Evolutionary conservation across 2,113 vertebrate genomes (phyloP), one percentile per base, ranked within the genome.

Genomic region (Chaetodon auriga): DNA sequence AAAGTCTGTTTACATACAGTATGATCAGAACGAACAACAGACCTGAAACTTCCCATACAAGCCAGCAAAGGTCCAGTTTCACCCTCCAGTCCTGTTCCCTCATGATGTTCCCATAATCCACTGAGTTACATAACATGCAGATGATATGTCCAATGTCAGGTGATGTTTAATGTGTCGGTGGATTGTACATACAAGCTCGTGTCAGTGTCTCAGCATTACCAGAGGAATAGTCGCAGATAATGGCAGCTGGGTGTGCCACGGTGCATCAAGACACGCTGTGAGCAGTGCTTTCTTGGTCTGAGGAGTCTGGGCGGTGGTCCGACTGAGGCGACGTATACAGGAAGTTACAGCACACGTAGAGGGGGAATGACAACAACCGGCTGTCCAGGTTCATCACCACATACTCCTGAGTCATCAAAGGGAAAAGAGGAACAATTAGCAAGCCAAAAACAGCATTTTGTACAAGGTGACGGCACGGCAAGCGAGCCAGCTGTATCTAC

Each of bases 291-390:
- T 94, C 94, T 19, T 77, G 91, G 54, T 89, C 94, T 0, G 92
- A 85, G 18, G 94, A 87, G 0, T 90, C 82, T 2, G 91, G 91
- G 1, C 88, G 85, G 23, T 90, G 96, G 90, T 96, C 97, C 75
- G 57, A 84, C 10, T 97, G 95, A 2, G 97, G 94, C 0, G 97
- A 97, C 0, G 97, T 98, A 88, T 99, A 99, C 80, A 98, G 92
- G 95, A 99, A 99, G 91, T 99, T 99, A 90, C 98, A 99, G 96
- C 97, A 98, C 90, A 99, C 96, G 7, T 97, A 99, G 8, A 99
- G 96, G 0, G 98, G 98, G 93, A 99, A 99, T 35, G 96, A 92
- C 64, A 99, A 93, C 84, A 99, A 95, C 0, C 97, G 95, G 77
- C 97, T 98, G 95, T 99, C 98, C 95, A 99, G 90, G 82, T 97